Base-by-base conservation (phyloP, 2,113 vertebrate genomes). In the Aepyceros melampus region DNA sequence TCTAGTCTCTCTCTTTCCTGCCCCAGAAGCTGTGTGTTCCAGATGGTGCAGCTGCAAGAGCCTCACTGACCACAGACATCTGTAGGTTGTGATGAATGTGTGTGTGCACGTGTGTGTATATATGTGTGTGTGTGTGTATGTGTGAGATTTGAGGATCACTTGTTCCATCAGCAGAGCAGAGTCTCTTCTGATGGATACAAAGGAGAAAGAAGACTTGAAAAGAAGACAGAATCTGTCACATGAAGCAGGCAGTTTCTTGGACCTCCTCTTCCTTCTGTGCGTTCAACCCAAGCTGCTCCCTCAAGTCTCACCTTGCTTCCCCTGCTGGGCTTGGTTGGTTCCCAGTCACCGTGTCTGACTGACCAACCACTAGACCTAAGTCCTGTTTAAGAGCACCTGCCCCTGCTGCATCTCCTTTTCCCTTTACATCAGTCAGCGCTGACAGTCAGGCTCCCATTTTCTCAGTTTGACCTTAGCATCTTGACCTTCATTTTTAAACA, bases 41-140 rank as follows among this genome's bases (percentile, higher is more conserved):
- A 74, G 29, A 62, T 55, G 23, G 21, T 3, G 13, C n/a, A 25
- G 9, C 4, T 7, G 25, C 31, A 85, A 81, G 29, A 78, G 76
- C 43, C 43, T 45, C 49, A n/a, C 29, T n/a, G 40, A 90, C 71
- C 3, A 89, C 36, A 85, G 7, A 85, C 29, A 58, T 47, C 45
- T 85, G 51, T 64, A 79, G 36, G 3, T 43, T 19, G 1, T 51
- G 56, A 67, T 84, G 16, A 83, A 6, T 47, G 83, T 60, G 6
- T 19, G 17, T 53, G 4, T 36, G 31, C 1, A 0, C 4, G n/a
- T 11, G 64, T 67, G 33, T 67, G 1, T 64, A 3, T 33, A 4
- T 58, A 2, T 58, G 25, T 58, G 55, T 25, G 2, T 60, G 4
- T 58, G 25, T 5, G 23, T 60, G 11, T 58, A 13, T 60, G 27